These are phyloP conservation scores for Aplochiton taeniatus DNA, from an alignment of 2,797 vertebrate genomes.

Conservation along the genomic window DNA sequence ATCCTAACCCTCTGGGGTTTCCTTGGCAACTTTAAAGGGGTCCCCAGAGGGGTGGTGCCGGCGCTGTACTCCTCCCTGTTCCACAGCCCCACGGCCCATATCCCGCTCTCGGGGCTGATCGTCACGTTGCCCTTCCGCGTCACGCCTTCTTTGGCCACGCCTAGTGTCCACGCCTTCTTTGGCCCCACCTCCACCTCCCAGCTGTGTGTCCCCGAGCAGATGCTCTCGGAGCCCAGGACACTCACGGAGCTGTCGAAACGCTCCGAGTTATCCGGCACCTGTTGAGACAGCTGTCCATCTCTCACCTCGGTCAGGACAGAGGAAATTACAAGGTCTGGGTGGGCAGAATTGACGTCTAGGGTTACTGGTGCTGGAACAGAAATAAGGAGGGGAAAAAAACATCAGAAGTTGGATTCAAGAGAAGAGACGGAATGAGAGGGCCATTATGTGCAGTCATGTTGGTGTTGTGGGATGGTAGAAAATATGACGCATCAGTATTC, in stretches of 20 bases:
- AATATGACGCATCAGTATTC: too few relatives aligned
- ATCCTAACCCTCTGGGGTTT: constrained; percentile 21
- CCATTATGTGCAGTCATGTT: neutral
- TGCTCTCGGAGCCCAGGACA: constrained; percentile 7
- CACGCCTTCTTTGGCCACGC: constrained; percentile 12
- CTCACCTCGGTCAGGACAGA: neutral
- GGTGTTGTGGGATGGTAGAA: too few relatives aligned
- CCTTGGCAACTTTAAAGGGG: neutral
- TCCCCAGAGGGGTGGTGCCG: constrained; percentile 9
- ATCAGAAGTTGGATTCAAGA: neutral
- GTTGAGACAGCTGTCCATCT: constrained; percentile 4
- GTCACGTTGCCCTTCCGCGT: constrained; percentile 6
- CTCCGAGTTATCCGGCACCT: constrained; percentile 17
- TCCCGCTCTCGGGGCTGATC: constrained; percentile 9
- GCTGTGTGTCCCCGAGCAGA: constrained; percentile 15
- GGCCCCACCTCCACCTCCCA: constrained; percentile 18
- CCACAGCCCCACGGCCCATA: constrained; percentile 20
- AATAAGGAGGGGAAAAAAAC: neutral
- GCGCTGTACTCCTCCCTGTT: constrained; percentile 9
- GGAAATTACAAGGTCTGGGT: constrained; percentile 14
- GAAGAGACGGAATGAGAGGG: neutral
- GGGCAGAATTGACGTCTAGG: constrained; percentile 15
- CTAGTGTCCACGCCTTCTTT: constrained; percentile 16
- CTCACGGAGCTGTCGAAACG: constrained; percentile 17
- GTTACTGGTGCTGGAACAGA: constrained; percentile 9